phyloP scores from a whole-genome alignment of 2,797 vertebrate genomes.

The Anolis apletophallus region DNA sequence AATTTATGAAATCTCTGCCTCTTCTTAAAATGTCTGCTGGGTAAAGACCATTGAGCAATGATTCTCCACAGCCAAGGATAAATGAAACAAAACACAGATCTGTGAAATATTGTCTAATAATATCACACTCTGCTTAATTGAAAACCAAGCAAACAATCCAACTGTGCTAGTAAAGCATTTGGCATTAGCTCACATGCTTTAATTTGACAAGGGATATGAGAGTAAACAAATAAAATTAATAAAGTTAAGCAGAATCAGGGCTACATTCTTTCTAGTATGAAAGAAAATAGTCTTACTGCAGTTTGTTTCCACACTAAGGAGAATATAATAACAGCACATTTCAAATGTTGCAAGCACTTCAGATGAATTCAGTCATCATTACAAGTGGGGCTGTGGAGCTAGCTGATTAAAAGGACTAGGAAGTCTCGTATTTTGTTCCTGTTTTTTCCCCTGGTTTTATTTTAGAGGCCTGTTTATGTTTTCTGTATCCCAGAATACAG shows the following conservation, averaged over 20 bases:
- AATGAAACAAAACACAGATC: conserved; percentile 23
- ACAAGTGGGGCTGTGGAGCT: background rate
- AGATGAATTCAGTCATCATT: background rate
- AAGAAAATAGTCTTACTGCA: conserved; percentile 46
- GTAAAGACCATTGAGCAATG: background rate
- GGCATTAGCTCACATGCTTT: conserved; percentile 38
- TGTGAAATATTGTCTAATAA: conserved; percentile 41
- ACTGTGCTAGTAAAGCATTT: conserved; percentile 45
- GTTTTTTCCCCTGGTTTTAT: too few relatives aligned
- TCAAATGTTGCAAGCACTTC: background rate
- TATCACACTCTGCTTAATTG: conserved; percentile 29
- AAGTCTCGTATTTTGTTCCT: too few relatives aligned
- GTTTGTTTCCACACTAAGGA: conserved; percentile 47
- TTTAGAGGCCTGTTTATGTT: too few relatives aligned
- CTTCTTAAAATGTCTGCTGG: conserved; percentile 2
- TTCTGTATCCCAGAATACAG: too few relatives aligned
- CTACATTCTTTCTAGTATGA: conserved; percentile 49
- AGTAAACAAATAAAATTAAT: conserved; percentile 48
- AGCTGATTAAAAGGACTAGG: background rate
- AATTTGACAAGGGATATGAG: conserved; percentile 51
- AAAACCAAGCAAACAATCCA: conserved; percentile 39
- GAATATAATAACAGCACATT: background rate
- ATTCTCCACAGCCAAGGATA: conserved; percentile 12
- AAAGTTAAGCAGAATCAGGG: conserved; percentile 54
- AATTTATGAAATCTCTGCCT: conserved; percentile 17